Percentiles rank a stretch among this genome's conserved stretches.
These are phyloP conservation scores for Drosophila subquinaria DNA, from an alignment of 2,888 invertebrate species.

Conservation along the genomic window DNA sequence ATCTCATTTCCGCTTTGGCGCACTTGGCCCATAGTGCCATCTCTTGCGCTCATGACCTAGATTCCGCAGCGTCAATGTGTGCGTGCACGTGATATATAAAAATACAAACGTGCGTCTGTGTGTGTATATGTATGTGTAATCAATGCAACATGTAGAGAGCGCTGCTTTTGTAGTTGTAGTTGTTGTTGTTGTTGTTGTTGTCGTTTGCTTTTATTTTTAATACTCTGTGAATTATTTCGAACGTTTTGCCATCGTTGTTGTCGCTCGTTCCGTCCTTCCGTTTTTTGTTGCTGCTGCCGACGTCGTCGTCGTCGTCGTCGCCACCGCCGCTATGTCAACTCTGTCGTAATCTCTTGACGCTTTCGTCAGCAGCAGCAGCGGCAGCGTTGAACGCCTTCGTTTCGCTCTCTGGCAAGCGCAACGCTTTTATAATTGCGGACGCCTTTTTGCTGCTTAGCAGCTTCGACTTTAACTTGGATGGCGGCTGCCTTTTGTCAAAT, in stretches of 20 bases:
- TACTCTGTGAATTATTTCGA: conserved; percentile 76
- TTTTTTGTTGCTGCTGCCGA: conserved; percentile 41
- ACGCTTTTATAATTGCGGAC: conserved; percentile 69
- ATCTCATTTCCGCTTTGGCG: conserved; percentile 84
- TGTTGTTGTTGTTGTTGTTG: conserved; percentile 40
- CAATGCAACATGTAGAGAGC: conserved; percentile 85
- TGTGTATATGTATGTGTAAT: conserved; percentile 73
- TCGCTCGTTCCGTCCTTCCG: conserved; percentile 74
- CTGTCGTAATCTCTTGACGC: conserved; percentile 72
- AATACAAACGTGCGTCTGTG: conserved; percentile 41
- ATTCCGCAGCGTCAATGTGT: conserved; percentile 75
- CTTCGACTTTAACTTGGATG: conserved; percentile 34
- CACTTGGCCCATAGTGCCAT: conserved; percentile 83
- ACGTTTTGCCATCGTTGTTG: conserved; percentile 59
- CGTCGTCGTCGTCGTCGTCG: conserved; percentile 13
- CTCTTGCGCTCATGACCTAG: conserved; percentile 86
- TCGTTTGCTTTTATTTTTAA: conserved; percentile 67
- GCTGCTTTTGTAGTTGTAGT: conserved; percentile 26
- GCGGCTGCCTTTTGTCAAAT: conserved; percentile 39
- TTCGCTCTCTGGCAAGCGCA: conserved; percentile 52
- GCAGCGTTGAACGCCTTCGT: conserved; percentile 21
- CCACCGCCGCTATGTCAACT: conserved; percentile 42
- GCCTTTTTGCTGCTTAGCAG: conserved; percentile 48
- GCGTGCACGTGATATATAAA: conserved; percentile 78
- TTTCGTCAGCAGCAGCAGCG: conserved; percentile 63